phyloP scores from a whole-genome alignment of 2,888 invertebrate genomes.

The Dione vanillae region DNA sequence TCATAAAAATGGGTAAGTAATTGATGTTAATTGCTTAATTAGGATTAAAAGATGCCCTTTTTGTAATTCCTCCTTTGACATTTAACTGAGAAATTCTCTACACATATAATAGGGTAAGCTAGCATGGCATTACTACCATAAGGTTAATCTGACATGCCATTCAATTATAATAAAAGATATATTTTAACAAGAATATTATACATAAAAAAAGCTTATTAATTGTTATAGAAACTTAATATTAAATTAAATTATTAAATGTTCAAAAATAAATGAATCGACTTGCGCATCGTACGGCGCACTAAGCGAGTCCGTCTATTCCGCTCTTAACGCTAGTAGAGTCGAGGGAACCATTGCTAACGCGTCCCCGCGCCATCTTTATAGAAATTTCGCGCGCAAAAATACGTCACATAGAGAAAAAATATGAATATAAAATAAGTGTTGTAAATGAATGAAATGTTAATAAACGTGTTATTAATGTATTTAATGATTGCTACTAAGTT shows the following conservation, averaged over 20 bases:
- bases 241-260: not conserved
- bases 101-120: too few relatives aligned
- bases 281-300: slow-evolving; percentile 74
- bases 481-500: slow-evolving; percentile 38
- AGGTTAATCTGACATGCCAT: too few relatives aligned
- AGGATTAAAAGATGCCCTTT: not conserved
- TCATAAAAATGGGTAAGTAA: not conserved
- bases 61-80: too few relatives aligned
- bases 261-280: slow-evolving; percentile 42
- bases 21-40: not conserved
- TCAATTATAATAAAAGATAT: not conserved
- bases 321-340: slow-evolving; percentile 64
- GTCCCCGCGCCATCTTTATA: slow-evolving; percentile 56
- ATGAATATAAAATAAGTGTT: slow-evolving; percentile 46
- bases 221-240: not conserved
- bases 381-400: slow-evolving; percentile 72
- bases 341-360: slow-evolving; percentile 63
- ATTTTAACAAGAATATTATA: too few relatives aligned
- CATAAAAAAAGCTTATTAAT: not conserved
- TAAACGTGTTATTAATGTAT: slow-evolving; percentile 14
- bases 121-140: too few relatives aligned
- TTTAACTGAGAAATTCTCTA: too few relatives aligned
- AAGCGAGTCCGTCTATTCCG: slow-evolving; percentile 55
- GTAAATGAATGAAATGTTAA: slow-evolving; percentile 43
- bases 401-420: slow-evolving; percentile 54